Evolutionary conservation across 2,113 vertebrate species (phyloP).

Genomic region (Sorex fumeus): DNA sequence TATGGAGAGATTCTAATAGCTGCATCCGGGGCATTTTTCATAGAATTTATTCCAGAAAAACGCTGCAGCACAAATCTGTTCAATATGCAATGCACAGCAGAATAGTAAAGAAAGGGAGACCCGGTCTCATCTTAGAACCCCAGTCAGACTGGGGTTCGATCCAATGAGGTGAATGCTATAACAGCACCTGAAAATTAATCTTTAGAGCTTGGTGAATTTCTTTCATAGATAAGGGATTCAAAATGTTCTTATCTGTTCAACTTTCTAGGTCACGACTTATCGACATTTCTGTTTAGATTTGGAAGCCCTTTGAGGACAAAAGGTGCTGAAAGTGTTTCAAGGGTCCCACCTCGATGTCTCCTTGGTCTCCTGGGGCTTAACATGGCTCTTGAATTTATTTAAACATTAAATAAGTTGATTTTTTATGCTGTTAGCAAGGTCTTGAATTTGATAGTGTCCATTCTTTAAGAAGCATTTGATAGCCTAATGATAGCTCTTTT

Average conservation of each 20-base stretch:
- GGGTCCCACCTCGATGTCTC: too few relatives aligned
- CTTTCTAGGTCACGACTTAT: not conserved
- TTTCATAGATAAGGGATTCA: not conserved
- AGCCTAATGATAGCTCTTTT: not conserved
- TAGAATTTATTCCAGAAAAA: constrained; percentile 34
- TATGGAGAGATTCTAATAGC: not conserved
- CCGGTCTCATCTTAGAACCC: not conserved
- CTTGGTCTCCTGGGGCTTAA: too few relatives aligned
- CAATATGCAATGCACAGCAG: not conserved
- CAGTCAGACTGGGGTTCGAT: not conserved
- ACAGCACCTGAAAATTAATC: not conserved
- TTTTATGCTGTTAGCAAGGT: not conserved
- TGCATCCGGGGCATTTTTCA: not conserved
- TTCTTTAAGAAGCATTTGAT: not conserved
- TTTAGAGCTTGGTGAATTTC: not conserved
- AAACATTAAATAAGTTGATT: not conserved
- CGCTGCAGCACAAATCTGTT: not conserved
- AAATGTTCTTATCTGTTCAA: not conserved
- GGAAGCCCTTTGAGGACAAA: constrained; percentile 17
- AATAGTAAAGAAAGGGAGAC: constrained; percentile 20
- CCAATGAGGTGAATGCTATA: not conserved
- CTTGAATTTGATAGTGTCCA: not conserved
- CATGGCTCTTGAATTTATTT: too few relatives aligned
- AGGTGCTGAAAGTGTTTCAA: too few relatives aligned
- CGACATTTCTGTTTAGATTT: constrained; percentile 28